Base-by-base conservation (phyloP, 2,888 invertebrate species). In the Diadegma fenestrale region DNA sequence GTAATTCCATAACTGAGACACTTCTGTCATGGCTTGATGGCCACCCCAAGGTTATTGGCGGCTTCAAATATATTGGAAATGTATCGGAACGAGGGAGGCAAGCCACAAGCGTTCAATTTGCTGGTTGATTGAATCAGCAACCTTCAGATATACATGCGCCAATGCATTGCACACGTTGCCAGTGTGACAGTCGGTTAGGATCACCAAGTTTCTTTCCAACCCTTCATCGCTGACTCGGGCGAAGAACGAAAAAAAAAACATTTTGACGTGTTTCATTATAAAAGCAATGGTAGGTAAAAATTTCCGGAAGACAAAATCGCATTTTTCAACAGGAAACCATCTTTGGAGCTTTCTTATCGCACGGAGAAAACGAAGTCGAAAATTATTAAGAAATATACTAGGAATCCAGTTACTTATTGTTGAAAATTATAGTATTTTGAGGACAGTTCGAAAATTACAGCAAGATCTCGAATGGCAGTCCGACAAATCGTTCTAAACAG, bases 21-120 rank as follows among this genome's bases (percentile, higher is more conserved):
- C 90, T 92, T 93, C 93, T 93, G 93, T 88, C 90, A 88, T 88
- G 87, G 88, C 91, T 82, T 72, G 85, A 85, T 82, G 80, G 76
- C 80, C 82, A 79, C 78, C 12, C 48, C 51, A 63, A 37, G 82
- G 85, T 77, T 77, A 82, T 72, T 82, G 82, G 76, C 79, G 75
- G 71, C 79, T 92, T 92, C 92, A 91, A 92, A 92, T 92, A 58
- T 58, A 93, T 93, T 92, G 93, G 91, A 93, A 93, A 92, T 91
- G 92, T 91, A 91, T 87, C 77, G 85, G 77, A 63, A 75, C 78
- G 84, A 26, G 82, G 45, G 78, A 26, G 68, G 48, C n/a, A 33
- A 75, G 26, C 10, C 88, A 86, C 88, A 81, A 86, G 85, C 89
- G 91, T 91, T 92, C 92, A 91, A 92, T 92, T 92, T 90, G 90